A percentile compares a stretch with the other conserved stretches of the same genome.
phyloP scores from a whole-genome alignment of 2,797 vertebrate species.

The Gymnoscopelus braueri region DNA sequence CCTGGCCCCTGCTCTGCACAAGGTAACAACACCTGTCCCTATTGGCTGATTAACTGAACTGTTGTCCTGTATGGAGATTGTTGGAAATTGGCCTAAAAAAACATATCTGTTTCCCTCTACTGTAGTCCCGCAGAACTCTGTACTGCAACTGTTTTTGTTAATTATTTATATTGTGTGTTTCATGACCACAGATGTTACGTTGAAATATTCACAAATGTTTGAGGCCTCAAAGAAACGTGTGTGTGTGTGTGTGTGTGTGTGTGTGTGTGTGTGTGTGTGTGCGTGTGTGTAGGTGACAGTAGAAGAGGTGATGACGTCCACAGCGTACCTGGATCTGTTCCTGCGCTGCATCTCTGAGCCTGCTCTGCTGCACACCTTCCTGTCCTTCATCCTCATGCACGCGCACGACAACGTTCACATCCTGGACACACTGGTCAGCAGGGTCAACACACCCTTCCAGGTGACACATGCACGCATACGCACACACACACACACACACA shows the following conservation, averaged over 20 bases:
- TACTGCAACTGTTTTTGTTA: too few species aligned
- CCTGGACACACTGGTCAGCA: constrained; percentile 93
- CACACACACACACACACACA: constrained; percentile 3
- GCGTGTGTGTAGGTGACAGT: constrained; percentile 84
- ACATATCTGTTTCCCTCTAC: too few species aligned
- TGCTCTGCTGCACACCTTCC: constrained; percentile 92
- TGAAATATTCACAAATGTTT: too few species aligned
- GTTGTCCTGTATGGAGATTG: not conserved
- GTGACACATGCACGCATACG: constrained; percentile 62
- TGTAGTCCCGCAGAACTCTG: too few species aligned
- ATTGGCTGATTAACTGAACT: not conserved
- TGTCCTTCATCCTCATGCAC: constrained; percentile 92
- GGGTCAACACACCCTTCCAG: constrained; percentile 97
- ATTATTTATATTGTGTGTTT: too few species aligned
- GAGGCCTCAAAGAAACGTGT: not conserved
- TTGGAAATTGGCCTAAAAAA: too few species aligned
- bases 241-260: constrained; percentile 17
- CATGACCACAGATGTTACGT: too few species aligned
- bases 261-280: constrained; percentile 19
- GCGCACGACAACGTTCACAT: constrained; percentile 92
- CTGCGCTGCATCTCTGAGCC: constrained; percentile 90
- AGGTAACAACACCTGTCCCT: constrained; percentile 78
- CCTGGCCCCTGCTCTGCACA: constrained; percentile 94
- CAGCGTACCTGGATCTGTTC: constrained; percentile 94
- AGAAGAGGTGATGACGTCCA: constrained; percentile 98